Percentiles rank a stretch among this genome's conserved stretches.
phyloP scores from a whole-genome alignment of 2,113 vertebrate species.

The Artemisiospiza belli region DNA sequence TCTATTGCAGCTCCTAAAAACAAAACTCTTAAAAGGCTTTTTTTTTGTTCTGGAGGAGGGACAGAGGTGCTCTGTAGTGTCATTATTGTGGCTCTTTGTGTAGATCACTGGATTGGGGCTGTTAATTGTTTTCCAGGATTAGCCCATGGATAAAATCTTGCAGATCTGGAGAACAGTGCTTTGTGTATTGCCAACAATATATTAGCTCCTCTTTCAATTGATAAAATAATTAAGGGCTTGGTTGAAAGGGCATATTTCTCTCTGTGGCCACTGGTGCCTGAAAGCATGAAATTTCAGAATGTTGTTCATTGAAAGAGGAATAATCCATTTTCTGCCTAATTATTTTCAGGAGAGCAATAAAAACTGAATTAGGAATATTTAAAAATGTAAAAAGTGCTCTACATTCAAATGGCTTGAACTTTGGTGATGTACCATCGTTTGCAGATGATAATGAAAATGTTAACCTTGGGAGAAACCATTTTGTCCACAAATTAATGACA shows the following conservation, averaged over 20 bases:
- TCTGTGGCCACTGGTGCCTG: slow-evolving; percentile 17
- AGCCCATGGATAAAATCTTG: background rate
- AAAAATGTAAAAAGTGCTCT: background rate
- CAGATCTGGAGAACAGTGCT: background rate
- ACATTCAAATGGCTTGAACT: slow-evolving; percentile 5
- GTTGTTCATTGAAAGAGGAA: slow-evolving; percentile 37
- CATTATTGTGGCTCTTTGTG: background rate
- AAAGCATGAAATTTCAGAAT: slow-evolving; percentile 61
- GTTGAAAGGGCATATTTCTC: slow-evolving; percentile 38
- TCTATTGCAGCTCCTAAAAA: background rate
- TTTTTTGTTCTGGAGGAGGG: background rate
- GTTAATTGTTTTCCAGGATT: slow-evolving; percentile 24
- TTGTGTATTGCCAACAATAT: background rate
- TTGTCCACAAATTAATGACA: slow-evolving; percentile 43
- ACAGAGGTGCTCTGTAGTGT: background rate
- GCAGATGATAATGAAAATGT: slow-evolving; percentile 42
- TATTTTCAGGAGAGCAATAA: slow-evolving; percentile 59
- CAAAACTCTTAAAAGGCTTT: background rate
- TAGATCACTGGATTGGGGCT: background rate
- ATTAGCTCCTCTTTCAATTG: slow-evolving; percentile 37
- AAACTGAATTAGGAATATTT: slow-evolving; percentile 27
- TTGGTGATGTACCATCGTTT: background rate
- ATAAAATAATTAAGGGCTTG: slow-evolving; percentile 55
- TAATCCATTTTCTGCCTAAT: slow-evolving; percentile 63
- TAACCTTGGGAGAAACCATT: slow-evolving; percentile 39